A percentile compares a stretch with the other conserved stretches of the same genome.
phyloP scores from a whole-genome alignment of 2,113 vertebrate species.

The Cyprinodon variegatus region DNA sequence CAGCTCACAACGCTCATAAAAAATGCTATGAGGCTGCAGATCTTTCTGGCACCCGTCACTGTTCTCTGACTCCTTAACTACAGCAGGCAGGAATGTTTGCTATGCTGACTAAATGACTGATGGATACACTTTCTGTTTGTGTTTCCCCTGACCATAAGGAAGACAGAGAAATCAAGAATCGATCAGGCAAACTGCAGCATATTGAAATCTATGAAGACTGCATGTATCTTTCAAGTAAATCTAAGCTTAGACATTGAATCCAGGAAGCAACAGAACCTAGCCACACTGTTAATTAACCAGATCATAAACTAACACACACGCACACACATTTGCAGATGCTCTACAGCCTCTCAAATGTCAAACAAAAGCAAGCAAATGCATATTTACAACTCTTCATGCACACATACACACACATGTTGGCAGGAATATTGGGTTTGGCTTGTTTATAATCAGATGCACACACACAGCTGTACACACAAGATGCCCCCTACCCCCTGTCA shows the following conservation, averaged over 20 bases:
- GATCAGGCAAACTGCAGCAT: neutral
- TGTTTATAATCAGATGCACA: constrained; percentile 22
- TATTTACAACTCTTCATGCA: constrained; percentile 8
- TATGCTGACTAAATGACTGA: constrained; percentile 59
- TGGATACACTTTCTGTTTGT: constrained; percentile 5
- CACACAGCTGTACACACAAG: neutral
- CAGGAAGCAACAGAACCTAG: constrained; percentile 18
- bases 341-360: constrained; percentile 30
- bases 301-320: constrained; percentile 8
- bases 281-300: constrained; percentile 35
- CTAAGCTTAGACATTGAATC: constrained; percentile 16
- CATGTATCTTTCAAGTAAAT: neutral
- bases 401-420: constrained; percentile 16
- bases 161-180: constrained; percentile 6
- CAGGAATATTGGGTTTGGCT: constrained; percentile 20
- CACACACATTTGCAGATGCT: neutral
- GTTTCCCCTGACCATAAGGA: constrained; percentile 9
- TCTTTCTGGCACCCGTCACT: constrained; percentile 51
- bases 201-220: neutral
- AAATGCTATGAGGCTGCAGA: constrained; percentile 33
- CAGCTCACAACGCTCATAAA: constrained; percentile 40
- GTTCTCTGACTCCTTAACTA: constrained; percentile 49
- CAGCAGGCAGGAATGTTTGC: constrained; percentile 65
- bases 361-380: constrained; percentile 37
- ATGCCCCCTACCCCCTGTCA: neutral